Evolutionary conservation across 2,888 invertebrate species (phyloP), one percentile per base, ranked within the genome.

Genomic region (Sialis fuliginosa): DNA sequence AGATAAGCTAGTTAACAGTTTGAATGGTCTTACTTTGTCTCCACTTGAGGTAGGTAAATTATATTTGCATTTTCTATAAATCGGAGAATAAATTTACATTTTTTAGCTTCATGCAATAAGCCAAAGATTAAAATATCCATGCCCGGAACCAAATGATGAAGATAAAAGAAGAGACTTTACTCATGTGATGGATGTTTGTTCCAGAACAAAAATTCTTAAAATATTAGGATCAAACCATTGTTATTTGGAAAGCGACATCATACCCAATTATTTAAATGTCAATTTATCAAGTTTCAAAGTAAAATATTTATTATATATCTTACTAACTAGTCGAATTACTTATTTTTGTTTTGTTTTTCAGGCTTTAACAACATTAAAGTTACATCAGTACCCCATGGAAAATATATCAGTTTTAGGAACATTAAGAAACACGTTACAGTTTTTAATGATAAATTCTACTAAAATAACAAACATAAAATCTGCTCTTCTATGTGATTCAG

Each of bases 61-160:
- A 22, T 42, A 42, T 42, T 13, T 13, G 4, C 6, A 6, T 37
- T 37, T 37, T 12, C 6, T 6, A 6, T 37, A 35, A 9, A 22
- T 22, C 22, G 22, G 22, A 2, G 22, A 22, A 22, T 22, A 22
- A 22, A 22, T 47, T 53, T 22, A 22, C 22, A 22, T 22, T 22
- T 75, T 75, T 49, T 71, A 95, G 84, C 66, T 95, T 31, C 80
- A 85, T 65, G 85, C 95, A n/a, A 81, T 96, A 48, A 90, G 87
- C 59, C 82, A 88, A 62, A 74, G 92, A 52, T 70, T 93, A 44
- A 85, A 84, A 62, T 77, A 88, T 56, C 86, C 91, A 0, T 86
- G 91, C 60, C 89, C 93, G 0, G 71, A 79, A 2, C 72, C 77
- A 49, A 88, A 88, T 58, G 79, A 81, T 50, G 72, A 74, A 30